Evolutionary conservation across 2,113 vertebrate species (phyloP).

Genomic region (Phycodurus eques): DNA sequence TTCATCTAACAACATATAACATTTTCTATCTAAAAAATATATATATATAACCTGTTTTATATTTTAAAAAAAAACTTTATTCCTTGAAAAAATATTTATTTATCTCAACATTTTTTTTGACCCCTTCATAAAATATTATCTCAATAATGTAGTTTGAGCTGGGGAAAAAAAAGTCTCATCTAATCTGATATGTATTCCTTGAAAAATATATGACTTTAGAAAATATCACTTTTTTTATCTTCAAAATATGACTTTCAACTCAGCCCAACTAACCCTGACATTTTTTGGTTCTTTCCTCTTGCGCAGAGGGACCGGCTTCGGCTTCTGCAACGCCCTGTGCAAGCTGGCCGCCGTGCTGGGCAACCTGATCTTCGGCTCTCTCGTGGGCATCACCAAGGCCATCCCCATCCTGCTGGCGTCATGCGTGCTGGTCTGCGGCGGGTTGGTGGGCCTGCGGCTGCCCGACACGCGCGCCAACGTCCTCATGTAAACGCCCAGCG

Average conservation of each 20-base stretch:
- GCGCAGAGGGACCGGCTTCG: slow-evolving; percentile 88
- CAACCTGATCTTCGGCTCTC: slow-evolving; percentile 91
- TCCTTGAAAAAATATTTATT: too few species aligned
- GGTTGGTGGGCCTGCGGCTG: slow-evolving; percentile 88
- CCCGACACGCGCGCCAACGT: slow-evolving; percentile 91
- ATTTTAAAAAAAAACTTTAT: too few species aligned
- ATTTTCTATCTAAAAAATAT: too few species aligned
- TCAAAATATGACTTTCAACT: background rate
- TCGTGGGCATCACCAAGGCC: slow-evolving; percentile 89
- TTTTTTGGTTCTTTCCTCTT: slow-evolving; percentile 3
- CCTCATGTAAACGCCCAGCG: slow-evolving; percentile 80
- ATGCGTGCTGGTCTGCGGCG: slow-evolving; percentile 86
- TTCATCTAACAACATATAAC: too few species aligned
- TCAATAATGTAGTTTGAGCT: too few species aligned
- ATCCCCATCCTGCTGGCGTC: slow-evolving; percentile 93
- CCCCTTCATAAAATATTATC: too few species aligned
- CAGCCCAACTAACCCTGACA: background rate
- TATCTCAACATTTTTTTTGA: too few species aligned
- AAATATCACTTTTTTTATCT: too few species aligned
- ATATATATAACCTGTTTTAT: too few species aligned
- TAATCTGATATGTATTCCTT: too few species aligned
- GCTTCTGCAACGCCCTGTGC: slow-evolving; percentile 93
- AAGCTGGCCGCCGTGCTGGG: slow-evolving; percentile 90
- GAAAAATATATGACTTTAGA: too few species aligned
- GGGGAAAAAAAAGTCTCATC: too few species aligned